Base-by-base conservation (phyloP, 1,140 invertebrate genomes). In the Atopsyche davidsoni region DNA sequence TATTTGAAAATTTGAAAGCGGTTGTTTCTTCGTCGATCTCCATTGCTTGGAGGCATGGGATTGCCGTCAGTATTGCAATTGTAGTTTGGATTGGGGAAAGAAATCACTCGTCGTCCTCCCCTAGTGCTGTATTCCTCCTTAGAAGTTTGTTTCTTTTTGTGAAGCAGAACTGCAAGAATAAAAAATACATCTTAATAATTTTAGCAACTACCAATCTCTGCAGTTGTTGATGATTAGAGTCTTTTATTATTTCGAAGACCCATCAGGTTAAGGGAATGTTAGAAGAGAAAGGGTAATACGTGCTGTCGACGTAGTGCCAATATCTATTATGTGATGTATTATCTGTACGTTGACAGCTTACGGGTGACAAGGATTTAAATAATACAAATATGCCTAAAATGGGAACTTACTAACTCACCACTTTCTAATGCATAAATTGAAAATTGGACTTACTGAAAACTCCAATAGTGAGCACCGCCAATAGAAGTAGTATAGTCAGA, bases 1-100 rank as follows among this genome's bases (percentile, higher is more conserved):
- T 72, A 74, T 59, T 72, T 74, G 59, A 72, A 74, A 50, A 72
- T 70, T 21, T 70, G 69, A 43, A 72, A 69, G 1, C 68, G 62
- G 48, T 67, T 67, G 18, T 58, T 61, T 11, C 67, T 60, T 11
- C 69, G 60, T 28, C 47, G 46, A 11, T 72, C 67, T 9, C 54
- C 17, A 52, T 28, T 65, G 61, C 3, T 56, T 53, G 19, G 42
- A 41, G 21, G 51, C 36, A 11, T 57, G 38, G 21, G 56, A 28
- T 44, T 51, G 10, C 51, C 57, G 9, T 62, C 62, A 1, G 55
- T 59, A 21, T 60, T 54, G 46, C 65, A 65, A 51, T 59, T 70
- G 51, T 74, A 74, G 55, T 74, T 74, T 10, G 72, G 72, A 48
- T 74, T 74, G 52, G 71, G 70, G 59, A 73, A 74, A 2, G 70